phyloP scores from a whole-genome alignment of 2,797 vertebrate genomes.

The Peromyscus nudipes region DNA sequence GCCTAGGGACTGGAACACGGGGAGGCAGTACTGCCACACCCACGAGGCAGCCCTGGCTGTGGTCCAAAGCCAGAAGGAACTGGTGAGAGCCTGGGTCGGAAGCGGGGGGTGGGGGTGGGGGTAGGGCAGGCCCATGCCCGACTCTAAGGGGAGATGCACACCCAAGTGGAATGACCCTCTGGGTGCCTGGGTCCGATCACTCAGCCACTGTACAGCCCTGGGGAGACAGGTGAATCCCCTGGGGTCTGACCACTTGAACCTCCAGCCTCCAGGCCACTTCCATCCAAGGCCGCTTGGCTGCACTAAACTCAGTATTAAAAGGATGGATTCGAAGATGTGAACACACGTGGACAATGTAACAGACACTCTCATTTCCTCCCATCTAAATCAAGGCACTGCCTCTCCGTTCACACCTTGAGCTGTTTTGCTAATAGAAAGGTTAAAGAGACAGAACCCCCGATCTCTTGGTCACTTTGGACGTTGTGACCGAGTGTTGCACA shows the following conservation, averaged over 20 bases:
- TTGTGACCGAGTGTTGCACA: not conserved
- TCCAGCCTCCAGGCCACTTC: not conserved
- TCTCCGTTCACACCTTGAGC: not conserved
- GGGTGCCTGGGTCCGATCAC: not conserved
- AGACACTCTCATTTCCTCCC: not conserved
- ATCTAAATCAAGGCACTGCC: not conserved
- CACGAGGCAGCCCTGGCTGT: conserved; percentile 76
- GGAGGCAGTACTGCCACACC: conserved; percentile 77
- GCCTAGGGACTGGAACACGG: conserved; percentile 80
- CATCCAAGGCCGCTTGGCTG: not conserved
- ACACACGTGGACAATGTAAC: not conserved
- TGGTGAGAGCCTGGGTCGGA: conserved; percentile 65
- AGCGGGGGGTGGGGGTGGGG: no score
- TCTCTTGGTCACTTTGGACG: not conserved
- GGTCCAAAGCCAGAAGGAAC: conserved; percentile 83
- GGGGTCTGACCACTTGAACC: not conserved
- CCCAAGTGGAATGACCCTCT: accelerated
- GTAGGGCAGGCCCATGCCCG: no score
- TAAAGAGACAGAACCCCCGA: not conserved
- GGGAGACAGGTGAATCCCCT: not conserved
- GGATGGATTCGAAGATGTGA: not conserved
- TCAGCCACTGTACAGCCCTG: not conserved
- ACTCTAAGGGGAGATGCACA: not conserved
- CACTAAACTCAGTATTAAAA: not conserved
- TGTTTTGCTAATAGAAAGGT: not conserved